These are phyloP conservation scores for Drosophila infuscata DNA, from an alignment of 2,888 invertebrate species.

Conservation along the genomic window DNA sequence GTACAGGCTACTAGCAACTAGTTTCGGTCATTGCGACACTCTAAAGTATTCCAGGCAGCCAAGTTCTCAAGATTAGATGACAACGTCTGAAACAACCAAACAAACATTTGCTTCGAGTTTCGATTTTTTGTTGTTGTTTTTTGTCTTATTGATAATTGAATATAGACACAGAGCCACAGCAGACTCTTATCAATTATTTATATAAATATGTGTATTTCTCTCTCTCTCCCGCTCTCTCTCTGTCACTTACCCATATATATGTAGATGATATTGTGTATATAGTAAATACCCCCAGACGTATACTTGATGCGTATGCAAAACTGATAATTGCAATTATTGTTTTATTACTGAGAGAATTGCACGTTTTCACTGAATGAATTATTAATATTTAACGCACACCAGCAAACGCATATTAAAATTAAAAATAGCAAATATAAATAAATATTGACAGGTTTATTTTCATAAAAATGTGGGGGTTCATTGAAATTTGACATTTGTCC, in stretches of 20 bases:
- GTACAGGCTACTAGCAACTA: constrained; percentile 36
- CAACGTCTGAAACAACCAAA: constrained; percentile 25
- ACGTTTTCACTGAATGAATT: constrained; percentile 79
- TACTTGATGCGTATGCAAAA: constrained; percentile 70
- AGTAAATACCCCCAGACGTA: constrained; percentile 45
- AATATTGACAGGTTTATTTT: constrained; percentile 44
- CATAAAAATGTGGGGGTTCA: constrained; percentile 70
- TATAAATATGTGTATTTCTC: constrained; percentile 12
- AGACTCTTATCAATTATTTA: constrained; percentile 62
- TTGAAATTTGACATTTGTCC: constrained; percentile 71
- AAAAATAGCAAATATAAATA: constrained; percentile 65
- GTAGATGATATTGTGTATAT: constrained; percentile 19
- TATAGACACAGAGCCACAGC: constrained; percentile 24
- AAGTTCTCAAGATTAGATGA: constrained; percentile 42
- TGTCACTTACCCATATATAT: not conserved
- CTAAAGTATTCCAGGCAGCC: not conserved
- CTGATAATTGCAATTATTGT: constrained; percentile 60
- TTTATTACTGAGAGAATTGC: constrained; percentile 32
- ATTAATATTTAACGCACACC: constrained; percentile 16
- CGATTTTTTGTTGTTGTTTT: constrained; percentile 34
- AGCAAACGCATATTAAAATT: constrained; percentile 41
- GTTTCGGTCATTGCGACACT: constrained; percentile 40
- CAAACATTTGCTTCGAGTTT: constrained; percentile 48
- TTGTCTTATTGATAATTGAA: constrained; percentile 61
- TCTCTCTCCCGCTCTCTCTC: not conserved